Conservation (phyloP, 2,888 invertebrate genomes). For the Gerris lacustris region DNA sequence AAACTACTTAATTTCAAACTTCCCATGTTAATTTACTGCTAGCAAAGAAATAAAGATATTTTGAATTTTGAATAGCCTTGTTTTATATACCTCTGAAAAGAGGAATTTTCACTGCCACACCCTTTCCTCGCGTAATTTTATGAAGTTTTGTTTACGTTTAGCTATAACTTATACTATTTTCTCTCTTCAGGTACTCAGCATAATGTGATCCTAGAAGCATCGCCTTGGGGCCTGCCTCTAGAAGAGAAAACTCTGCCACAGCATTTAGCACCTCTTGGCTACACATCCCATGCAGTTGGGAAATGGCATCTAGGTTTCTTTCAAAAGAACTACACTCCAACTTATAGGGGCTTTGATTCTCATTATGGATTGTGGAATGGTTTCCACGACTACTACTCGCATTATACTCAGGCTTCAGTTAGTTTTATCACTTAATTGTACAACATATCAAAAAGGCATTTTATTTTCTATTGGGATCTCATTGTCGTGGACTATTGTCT, state of each 20-base stretch:
- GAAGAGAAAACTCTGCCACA: constrained; percentile 40
- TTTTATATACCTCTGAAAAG: too few relatives aligned
- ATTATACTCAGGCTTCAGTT: constrained; percentile 40
- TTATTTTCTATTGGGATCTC: too few relatives aligned
- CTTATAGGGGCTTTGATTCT: constrained; percentile 58
- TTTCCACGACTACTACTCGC: constrained; percentile 63
- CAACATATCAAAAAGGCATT: too few relatives aligned
- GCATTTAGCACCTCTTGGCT: constrained; percentile 40
- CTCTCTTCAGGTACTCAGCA: constrained; percentile 39
- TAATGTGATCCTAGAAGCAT: constrained; percentile 39
- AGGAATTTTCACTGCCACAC: too few relatives aligned
- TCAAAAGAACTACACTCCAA: constrained; percentile 49
- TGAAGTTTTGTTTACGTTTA: background rate
- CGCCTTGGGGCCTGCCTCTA: constrained; percentile 41
- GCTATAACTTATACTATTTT: background rate
- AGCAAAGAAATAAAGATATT: too few relatives aligned
- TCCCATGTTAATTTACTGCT: too few relatives aligned
- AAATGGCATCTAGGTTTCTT: constrained; percentile 44
- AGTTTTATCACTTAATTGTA: constrained; percentile 22
- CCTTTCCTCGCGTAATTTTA: too few relatives aligned
- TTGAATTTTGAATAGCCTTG: too few relatives aligned
- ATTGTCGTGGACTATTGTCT: too few relatives aligned
- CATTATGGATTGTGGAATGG: constrained; percentile 77
- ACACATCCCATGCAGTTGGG: constrained; percentile 41
- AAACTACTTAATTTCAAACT: too few relatives aligned